Evolutionary conservation across 2,113 vertebrate species (phyloP), one percentile per base, ranked within the genome.

Genomic region (Hepsetus odoe): DNA sequence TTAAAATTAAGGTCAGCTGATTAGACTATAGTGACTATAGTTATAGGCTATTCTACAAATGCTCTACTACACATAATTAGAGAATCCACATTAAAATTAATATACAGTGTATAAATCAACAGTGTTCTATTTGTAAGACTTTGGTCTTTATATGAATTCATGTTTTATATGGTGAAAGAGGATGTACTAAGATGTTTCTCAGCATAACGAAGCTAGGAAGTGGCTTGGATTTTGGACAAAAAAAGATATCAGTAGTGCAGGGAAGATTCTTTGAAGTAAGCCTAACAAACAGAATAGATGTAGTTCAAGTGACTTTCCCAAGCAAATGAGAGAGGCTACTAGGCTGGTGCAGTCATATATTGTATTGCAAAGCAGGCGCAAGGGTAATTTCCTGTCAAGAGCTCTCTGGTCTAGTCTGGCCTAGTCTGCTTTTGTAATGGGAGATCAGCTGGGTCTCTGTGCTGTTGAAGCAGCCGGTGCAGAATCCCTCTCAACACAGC

Each of bases 331-430:
- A 56, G 51, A 51, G 46, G 42, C 30, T 64, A 61, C 71, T 88
- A 59, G 76, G 72, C 89, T 85, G 85, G 83, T 83, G 56, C 65
- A 59, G 42, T 77, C 56, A 30, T 67, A 64, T 69, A 83, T 81
- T 84, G 87, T 87, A 80, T 84, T 83, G 44, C 58, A 82, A 87
- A 86, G 85, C 83, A 85, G 87, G 72, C 89, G 83, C 90, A 91
- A 92, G 89, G 88, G 91, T 92, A 90, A 95, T 95, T 97, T 96
- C 93, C 93, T 94, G 94, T 93, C 76, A 87, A 90, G 91, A 87
- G 89, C 89, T 85, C 92, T 94, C 90, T 89, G 93, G 93, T 88
- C 93, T 92, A 92, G 62, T 85, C 91, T 30, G 93, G 93, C 89
- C 93, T 92, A 92, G 62, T 85, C 91, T 30, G 86, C 89, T 91